Percentiles rank a stretch among this genome's conserved stretches.
These are phyloP conservation scores for Oscheius sp. DNA, from an alignment of 2,888 invertebrate genomes.

Conservation along the genomic window DNA sequence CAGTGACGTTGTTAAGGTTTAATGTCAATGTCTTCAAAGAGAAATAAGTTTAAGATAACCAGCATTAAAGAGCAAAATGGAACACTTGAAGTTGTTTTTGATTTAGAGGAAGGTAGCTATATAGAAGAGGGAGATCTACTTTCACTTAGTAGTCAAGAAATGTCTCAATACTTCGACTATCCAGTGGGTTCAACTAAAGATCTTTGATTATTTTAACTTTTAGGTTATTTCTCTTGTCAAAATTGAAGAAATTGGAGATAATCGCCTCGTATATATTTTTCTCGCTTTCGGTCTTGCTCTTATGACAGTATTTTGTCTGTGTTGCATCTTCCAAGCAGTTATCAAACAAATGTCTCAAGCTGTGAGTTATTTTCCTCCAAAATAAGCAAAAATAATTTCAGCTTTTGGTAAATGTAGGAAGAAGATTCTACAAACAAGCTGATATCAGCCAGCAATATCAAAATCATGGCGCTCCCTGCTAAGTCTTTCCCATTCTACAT, in stretches of 20 bases:
- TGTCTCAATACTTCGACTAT: slow-evolving; percentile 14
- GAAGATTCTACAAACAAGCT: slow-evolving; percentile 3
- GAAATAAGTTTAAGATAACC: neutral
- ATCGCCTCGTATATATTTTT: slow-evolving; percentile 5
- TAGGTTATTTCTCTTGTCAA: slow-evolving; percentile 4
- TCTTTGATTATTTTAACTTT: neutral
- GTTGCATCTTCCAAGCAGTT: slow-evolving; percentile 12
- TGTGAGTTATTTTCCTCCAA: neutral
- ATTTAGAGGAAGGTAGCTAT: neutral
- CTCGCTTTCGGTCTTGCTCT: neutral
- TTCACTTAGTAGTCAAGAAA: slow-evolving; percentile 11
- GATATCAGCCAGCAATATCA: neutral
- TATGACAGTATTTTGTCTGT: slow-evolving; percentile 2
- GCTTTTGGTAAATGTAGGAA: neutral
- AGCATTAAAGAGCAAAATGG: slow-evolving; percentile 4
- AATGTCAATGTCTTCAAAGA: neutral
- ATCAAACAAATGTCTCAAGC: slow-evolving; percentile 18
- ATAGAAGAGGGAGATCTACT: slow-evolving; percentile 3
- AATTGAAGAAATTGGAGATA: slow-evolving; percentile 16
- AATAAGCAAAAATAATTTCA: neutral
- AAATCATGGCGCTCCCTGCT: neutral
- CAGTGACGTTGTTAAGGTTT: neutral
- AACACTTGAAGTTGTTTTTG: slow-evolving; percentile 6
- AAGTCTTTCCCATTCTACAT: slow-evolving; percentile 18
- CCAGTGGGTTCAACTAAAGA: neutral